Percentiles rank a stretch among this genome's conserved stretches.
phyloP scores from a whole-genome alignment of 2,888 invertebrate genomes.

The Spodoptera picta region DNA sequence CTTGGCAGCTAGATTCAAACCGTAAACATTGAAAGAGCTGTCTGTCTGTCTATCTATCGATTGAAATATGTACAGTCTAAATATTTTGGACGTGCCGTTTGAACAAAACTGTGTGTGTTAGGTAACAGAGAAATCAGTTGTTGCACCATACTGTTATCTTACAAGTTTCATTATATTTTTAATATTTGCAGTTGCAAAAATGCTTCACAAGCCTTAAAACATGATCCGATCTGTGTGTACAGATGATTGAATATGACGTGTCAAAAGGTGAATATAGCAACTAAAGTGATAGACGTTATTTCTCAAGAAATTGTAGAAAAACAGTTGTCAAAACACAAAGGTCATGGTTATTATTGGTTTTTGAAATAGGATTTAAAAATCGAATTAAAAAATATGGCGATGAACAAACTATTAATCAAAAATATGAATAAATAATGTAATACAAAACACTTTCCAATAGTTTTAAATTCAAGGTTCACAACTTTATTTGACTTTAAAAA shows the following conservation, averaged over 20 bases:
- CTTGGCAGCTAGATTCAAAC: too few relatives aligned
- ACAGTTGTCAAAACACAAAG: too few relatives aligned
- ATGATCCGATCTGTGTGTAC: too few relatives aligned
- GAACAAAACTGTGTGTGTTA: conserved; percentile 69
- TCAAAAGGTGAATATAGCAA: too few relatives aligned
- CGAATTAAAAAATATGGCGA: too few relatives aligned
- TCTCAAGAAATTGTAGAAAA: too few relatives aligned
- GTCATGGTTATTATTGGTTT: too few relatives aligned
- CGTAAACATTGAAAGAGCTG: too few relatives aligned
- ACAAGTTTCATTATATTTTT: conserved; percentile 22
- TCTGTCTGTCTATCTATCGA: conserved; percentile 11
- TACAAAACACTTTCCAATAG: conserved; percentile 10
- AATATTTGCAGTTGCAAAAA: conserved; percentile 18
- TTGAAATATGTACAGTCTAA: conserved; percentile 40
- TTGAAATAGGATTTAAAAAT: too few relatives aligned
- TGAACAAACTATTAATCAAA: background rate
- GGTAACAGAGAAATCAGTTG: conserved; percentile 79
- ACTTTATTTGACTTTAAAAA: conserved; percentile 13
- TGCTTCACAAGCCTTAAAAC: background rate
- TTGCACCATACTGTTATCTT: conserved; percentile 65
- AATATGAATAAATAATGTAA: background rate
- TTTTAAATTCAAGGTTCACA: conserved; percentile 24
- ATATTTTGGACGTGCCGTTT: conserved; percentile 64
- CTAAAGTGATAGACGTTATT: too few relatives aligned
- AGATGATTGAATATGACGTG: too few relatives aligned